Evolutionary conservation across 2,888 invertebrate genomes (phyloP).

Genomic region (Scaptodrosophila latifasciaeformis): DNA sequence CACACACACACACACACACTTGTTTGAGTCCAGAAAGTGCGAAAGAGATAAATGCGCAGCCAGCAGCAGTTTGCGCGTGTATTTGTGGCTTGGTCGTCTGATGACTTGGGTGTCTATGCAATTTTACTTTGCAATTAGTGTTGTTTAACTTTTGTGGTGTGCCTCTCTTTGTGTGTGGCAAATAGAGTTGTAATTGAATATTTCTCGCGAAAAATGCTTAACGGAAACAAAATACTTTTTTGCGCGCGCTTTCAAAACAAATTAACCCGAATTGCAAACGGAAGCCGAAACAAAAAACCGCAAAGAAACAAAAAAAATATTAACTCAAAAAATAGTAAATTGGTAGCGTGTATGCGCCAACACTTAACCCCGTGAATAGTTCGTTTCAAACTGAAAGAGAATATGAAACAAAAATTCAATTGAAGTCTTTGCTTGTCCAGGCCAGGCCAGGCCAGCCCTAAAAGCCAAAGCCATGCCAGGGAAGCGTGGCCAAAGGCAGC

Average conservation of each 20-base stretch:
- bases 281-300: conserved; percentile 34
- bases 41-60: too few species aligned
- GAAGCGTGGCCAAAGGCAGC: neutral
- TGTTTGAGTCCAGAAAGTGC: too few species aligned
- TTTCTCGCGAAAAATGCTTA: conserved; percentile 45
- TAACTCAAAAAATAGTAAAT: too few species aligned
- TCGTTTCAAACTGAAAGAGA: conserved; percentile 51
- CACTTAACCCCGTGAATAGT: conserved; percentile 58
- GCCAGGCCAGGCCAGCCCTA: neutral
- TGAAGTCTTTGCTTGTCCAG: neutral
- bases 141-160: conserved; percentile 33
- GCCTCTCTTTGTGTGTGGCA: too few species aligned
- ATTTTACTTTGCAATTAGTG: conserved; percentile 6
- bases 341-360: conserved; percentile 33
- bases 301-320: conserved; percentile 17
- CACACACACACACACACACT: too few species aligned
- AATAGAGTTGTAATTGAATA: conserved; percentile 27
- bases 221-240: conserved; percentile 43
- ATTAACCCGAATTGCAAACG: conserved; percentile 62
- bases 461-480: neutral
- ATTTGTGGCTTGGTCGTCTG: conserved; percentile 6
- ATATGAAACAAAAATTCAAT: neutral
- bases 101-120: neutral
- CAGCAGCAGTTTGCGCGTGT: neutral
- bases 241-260: conserved; percentile 53